Conservation (phyloP, 2,113 vertebrate genomes). For the pig (Sus scrofa) region T2T-Sscrofa CM000824.6:149680001-149680500, state of each 20-base stretch:
- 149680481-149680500: too few relatives aligned
- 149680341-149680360: background rate
- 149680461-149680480: too few relatives aligned
- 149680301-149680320: background rate
- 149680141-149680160: background rate
- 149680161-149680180: background rate
- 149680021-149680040: background rate
- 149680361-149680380: background rate
- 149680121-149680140: background rate
- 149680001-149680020: background rate
- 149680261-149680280: background rate
- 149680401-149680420: background rate
- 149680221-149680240: background rate
- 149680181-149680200: background rate
- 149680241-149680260: background rate
- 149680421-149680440: background rate
- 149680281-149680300: background rate
- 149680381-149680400: background rate
- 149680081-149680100: background rate
- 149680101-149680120: too few relatives aligned
- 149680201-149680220: background rate
- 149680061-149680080: background rate
- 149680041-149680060: background rate
- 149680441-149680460: background rate
- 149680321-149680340: background rate